These are phyloP conservation scores for Caenorhabditis brenneri DNA, from an alignment of 1,140 invertebrate species.

Conservation along the genomic window DNA sequence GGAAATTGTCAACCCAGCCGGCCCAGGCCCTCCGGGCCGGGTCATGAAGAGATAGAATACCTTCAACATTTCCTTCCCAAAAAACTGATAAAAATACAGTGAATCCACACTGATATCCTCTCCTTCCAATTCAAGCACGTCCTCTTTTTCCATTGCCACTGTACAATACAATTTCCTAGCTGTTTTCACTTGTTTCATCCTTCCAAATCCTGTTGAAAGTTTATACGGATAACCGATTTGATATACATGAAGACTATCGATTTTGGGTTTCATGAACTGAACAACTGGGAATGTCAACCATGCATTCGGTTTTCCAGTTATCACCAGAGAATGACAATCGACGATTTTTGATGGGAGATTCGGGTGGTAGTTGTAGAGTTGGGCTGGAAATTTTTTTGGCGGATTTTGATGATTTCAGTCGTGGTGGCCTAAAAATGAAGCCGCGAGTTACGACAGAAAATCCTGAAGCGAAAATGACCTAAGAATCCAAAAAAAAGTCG, in stretches of 20 bases:
- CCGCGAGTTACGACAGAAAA: too few species aligned
- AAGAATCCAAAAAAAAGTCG: too few species aligned
- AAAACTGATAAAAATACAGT: not conserved
- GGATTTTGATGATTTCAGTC: too few species aligned
- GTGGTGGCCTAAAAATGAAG: too few species aligned
- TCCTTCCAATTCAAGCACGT: not conserved
- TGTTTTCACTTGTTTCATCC: not conserved
- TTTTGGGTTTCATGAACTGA: not conserved
- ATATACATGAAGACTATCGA: not conserved
- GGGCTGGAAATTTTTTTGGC: too few species aligned
- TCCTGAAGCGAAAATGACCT: too few species aligned
- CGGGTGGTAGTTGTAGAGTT: too few species aligned
- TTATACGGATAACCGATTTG: not conserved
- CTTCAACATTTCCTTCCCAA: not conserved
- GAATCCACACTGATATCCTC: not conserved
- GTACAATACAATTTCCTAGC: not conserved
- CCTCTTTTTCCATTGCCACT: not conserved
- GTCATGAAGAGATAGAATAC: not conserved
- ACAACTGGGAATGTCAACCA: not conserved
- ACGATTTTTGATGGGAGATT: too few species aligned
- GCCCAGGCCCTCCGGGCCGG: too few species aligned
- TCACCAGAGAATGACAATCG: not conserved
- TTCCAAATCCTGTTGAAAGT: not conserved
- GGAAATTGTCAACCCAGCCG: too few species aligned
- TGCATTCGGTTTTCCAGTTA: not conserved